Evolutionary conservation across 2,113 vertebrate species (phyloP).

Genomic region (Lagopus muta): DNA sequence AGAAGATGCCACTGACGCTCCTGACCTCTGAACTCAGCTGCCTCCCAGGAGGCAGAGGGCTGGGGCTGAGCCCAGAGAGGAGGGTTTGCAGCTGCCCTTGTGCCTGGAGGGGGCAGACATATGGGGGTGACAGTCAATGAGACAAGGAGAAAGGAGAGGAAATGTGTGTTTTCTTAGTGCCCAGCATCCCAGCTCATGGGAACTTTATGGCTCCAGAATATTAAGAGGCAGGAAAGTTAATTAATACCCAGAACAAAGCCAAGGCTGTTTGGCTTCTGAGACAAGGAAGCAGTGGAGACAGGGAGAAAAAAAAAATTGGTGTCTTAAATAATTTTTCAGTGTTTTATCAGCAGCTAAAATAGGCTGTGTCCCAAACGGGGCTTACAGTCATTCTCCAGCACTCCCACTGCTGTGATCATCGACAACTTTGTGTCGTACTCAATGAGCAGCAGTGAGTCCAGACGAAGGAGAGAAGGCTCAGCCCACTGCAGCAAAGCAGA

Average conservation of each 20-base stretch:
- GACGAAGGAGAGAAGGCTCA: background rate
- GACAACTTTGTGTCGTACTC: background rate
- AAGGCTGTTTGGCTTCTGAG: constrained; percentile 4
- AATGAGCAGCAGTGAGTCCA: fast-evolving
- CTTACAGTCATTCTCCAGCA: fast-evolving
- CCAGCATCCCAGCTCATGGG: background rate
- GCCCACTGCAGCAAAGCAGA: background rate
- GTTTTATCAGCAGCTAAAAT: background rate
- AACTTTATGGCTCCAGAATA: constrained; percentile 50
- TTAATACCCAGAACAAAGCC: constrained; percentile 39
- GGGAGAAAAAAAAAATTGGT: background rate
- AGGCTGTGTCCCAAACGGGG: background rate
- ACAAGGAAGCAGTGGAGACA: background rate
- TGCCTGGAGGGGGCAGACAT: constrained; percentile 29
- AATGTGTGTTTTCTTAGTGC: background rate
- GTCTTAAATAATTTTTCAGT: background rate
- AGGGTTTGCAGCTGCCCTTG: constrained; percentile 59
- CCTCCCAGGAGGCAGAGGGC: background rate
- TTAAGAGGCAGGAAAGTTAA: constrained; percentile 31
- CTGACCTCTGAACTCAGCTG: constrained; percentile 42
- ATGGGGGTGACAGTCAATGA: constrained; percentile 17
- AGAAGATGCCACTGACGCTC: constrained; percentile 44
- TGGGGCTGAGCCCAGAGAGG: constrained; percentile 34
- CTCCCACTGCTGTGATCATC: fast-evolving
- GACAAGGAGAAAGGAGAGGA: constrained; percentile 4